Base-by-base conservation (phyloP, 2,113 vertebrate genomes). In the Rhinoderma darwinii region DNA sequence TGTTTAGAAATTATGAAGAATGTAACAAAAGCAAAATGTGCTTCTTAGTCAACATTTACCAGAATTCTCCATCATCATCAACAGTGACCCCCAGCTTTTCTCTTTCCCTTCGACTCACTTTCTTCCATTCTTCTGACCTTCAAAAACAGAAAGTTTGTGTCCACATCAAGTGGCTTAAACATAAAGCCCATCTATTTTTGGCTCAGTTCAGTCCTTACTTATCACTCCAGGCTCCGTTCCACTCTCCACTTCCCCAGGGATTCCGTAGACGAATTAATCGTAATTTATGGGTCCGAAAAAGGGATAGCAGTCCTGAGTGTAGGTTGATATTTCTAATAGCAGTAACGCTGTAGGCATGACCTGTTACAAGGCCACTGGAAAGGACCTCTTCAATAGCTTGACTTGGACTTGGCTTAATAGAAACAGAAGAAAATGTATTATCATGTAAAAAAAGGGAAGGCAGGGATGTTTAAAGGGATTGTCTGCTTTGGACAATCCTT, bases 191-290 rank as follows among this genome's bases (percentile, higher is more conserved):
- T 44, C 27, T 3, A 0, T 27, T 43, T 27, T 17, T 50, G 17
- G 35, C 68, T 32, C 6, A 30, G 5, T 51, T 22, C 1, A 54
- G 2, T 22, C 75, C 89, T 82, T 54, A 95, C 95, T 93, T 89
- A 68, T 94, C 93, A 85, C 95, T 95, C 95, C 95, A 96, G 84
- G 94, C 89, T 0, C 95, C 95, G 1, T 90, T 95, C 95, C 95
- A 96, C 89, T 96, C 94, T 0, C 93, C 91, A 22, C 92, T 95
- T 59, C 95, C 95, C 92, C 95, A 96, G 0, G 95, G 95, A 92
- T 96, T 96, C 84, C 93, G 93, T 92, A 94, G 93, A 73, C 95
- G 93, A 88, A 96, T 89, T 94, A 96, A 92, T 54, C 91, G 89
- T 79, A 95, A 86, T n/a, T 93, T 92, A 63, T 90, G 54, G 11